Base-by-base conservation (phyloP, 2,797 vertebrate genomes). In the Eurystomus glaucurus region DNA sequence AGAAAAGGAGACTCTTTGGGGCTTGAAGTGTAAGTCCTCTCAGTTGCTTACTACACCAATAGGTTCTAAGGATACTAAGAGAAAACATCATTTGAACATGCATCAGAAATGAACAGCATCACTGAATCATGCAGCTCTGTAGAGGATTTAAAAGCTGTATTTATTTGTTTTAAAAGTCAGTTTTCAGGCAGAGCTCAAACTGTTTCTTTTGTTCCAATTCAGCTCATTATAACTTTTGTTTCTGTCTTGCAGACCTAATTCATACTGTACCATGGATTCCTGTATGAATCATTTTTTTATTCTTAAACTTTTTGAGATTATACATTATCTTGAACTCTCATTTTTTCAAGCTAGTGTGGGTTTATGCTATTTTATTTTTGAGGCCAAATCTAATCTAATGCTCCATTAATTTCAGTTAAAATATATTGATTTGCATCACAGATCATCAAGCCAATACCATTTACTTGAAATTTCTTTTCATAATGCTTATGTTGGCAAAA, bases 391-490 rank as follows among this genome's bases (percentile, higher is more conserved):
- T 86, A 54, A 54, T 65, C 14, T 78, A 69, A 60, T 61, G 29
- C 37, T 75, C 50, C 37, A 71, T 88, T 90, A 78, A 91, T 78
- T 95, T 90, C 17, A 84, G 37, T 68, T 85, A 64, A 88, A 90
- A 85, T 46, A 54, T 54, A 78, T 90, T 72, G 82, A 90, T 93
- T 94, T 91, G 20, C 54, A 81, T 61, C 50, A 84, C 52, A 81
- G 65, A 70, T 15, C 37, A 78, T 75, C 64, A 88, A 71, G 31
- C 10, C 60, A 78, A 88, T 20, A 74, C 4, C 22, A 80, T 65
- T 80, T 88, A 80, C 55, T 41, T 66, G 31, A 88, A 91, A 64
- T 62, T 88, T 83, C 55, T 94, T 72, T 86, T 65, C n/a, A 61
- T 85, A 84, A 75, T 52, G 71, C 35, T 84, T 85, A 43, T 41